Base-by-base conservation (phyloP, 2,888 invertebrate species). In the Zygothrica quintamaculata region DNA sequence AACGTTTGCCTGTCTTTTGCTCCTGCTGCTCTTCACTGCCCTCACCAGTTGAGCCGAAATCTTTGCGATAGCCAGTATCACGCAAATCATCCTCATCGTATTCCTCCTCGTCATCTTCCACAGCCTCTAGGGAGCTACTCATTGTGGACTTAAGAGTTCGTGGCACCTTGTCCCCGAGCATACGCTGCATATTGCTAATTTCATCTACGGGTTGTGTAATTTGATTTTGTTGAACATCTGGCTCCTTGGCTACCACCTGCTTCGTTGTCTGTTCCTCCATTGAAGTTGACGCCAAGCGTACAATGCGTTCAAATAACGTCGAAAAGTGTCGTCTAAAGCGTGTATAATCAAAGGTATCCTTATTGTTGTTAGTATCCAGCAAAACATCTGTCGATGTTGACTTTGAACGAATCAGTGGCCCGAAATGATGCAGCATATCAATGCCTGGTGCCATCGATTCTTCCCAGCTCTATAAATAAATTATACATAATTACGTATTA, bases 371-470 rank as follows among this genome's bases (percentile, higher is more conserved):
- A 29, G 79, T 80, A 22, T 81, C 65, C 7, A 80, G 69, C 47
- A 86, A 55, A 16, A 79, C 88, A 25, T 75, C 74, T 2, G 69
- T 74, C 0, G 73, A 73, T 1, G 59, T 74, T n/a, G 84, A 79
- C 40, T 89, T 89, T 0, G 84, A 81, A 1, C 89, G 89, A 72
- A 78, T 88, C 1, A 91, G 67, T 1, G 90, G 90, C 0, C 90
- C 91, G 57, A 90, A 88, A 59, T 90, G 90, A 60, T 89, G 89
- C 18, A 91, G 75, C 89, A 90, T 89, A 65, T 90, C 90, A 31
- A 91, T 87, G 43, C 90, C 89, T 2, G 90, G 89, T 6, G 90
- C 88, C 81, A 90, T 87, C 5, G 89, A 88, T 65, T 91, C 89
- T 61, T 91, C 91, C 91, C 91, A 91, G 56, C 88, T 90, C 91